Percentiles rank a stretch among this genome's conserved stretches.
Evolutionary conservation across 1,140 invertebrate genomes (phyloP).

Genomic region (Zaprionus kolodkinae): DNA sequence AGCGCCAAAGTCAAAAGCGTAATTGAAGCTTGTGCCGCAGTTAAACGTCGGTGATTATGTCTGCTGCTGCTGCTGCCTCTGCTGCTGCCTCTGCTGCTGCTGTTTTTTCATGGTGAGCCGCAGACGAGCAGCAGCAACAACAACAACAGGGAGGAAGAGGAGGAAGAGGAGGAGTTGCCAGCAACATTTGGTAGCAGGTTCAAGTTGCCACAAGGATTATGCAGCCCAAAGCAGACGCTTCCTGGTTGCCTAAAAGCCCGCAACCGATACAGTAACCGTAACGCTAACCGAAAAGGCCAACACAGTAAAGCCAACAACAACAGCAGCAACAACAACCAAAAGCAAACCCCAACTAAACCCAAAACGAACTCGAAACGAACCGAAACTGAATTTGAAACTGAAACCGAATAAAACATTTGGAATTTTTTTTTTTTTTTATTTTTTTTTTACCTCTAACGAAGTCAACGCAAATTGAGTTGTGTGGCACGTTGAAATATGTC

Average conservation of each 20-base stretch:
- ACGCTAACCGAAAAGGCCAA: constrained; percentile 25
- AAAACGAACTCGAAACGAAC: neutral
- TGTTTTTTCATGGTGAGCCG: constrained; percentile 59
- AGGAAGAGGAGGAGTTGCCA: neutral
- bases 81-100: constrained; percentile 21
- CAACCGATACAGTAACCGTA: constrained; percentile 46
- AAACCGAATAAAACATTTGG: constrained; percentile 35
- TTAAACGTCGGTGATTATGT: constrained; percentile 77
- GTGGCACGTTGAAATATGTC: constrained; percentile 53
- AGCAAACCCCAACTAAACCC: constrained; percentile 8
- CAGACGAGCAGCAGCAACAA: constrained; percentile 8
- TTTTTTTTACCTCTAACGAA: constrained; percentile 27
- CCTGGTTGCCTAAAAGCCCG: constrained; percentile 53
- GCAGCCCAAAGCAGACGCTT: constrained; percentile 32
- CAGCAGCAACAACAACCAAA: neutral
- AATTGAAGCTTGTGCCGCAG: constrained; percentile 76
- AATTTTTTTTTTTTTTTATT: constrained; percentile 21
- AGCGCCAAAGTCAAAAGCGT: constrained; percentile 66
- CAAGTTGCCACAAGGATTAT: constrained; percentile 54
- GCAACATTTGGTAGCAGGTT: constrained; percentile 33
- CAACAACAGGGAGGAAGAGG: constrained; percentile 1
- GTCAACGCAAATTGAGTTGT: constrained; percentile 39
- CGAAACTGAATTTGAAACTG: constrained; percentile 12
- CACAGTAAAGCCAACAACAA: constrained; percentile 3
- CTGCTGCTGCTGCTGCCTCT: constrained; percentile 51